Evolutionary conservation across 2,113 vertebrate genomes (phyloP), one percentile per base, ranked within the genome.

Genomic region (Calypte anna): DNA sequence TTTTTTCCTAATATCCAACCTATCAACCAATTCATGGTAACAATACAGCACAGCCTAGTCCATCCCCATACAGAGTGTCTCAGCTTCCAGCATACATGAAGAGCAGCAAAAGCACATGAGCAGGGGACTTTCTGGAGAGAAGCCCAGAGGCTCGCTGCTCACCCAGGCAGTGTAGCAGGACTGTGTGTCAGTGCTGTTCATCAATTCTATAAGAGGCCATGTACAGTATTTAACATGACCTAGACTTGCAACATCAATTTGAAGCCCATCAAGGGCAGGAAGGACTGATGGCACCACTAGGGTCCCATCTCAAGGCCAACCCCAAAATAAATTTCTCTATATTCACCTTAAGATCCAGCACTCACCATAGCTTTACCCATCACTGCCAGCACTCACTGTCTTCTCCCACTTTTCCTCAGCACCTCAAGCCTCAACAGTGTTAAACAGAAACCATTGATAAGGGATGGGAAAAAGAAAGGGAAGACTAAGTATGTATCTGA

Each of bases 141-240:
- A 67, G 15, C 14, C 1, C 0, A 24, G 57, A 31, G 13, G 23
- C n/a, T 22, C 36, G 46, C 77, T 43, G 81, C 38, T 38, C 1
- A 0, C 40, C 62, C 46, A 23, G 30, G 22, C 57, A 54, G 46
- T 1, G 0, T 44, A 73, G 57, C 3, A 33, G 46, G 77, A 40
- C 40, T 53, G 51, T 31, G 11, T 1, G 2, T 8, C 30, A 31
- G 46, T 25, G 85, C 61, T 77, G 78, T 50, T 68, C 73, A 13
- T 25, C 2, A 1, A 12, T 2, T 28, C 36, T 1, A 0, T 19
- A 30, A 40, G 40, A 40, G 40, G 40, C 10, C 10, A 40, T 40
- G 40, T 13, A 40, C 40, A 40, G 40, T 12, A 40, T 40, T 40
- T 40, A 40, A 40, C 40, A 40, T 40, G 40, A 40, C 40, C 36